Evolutionary conservation across 2,888 invertebrate species (phyloP).

Genomic region (Drosophila dives): DNA sequence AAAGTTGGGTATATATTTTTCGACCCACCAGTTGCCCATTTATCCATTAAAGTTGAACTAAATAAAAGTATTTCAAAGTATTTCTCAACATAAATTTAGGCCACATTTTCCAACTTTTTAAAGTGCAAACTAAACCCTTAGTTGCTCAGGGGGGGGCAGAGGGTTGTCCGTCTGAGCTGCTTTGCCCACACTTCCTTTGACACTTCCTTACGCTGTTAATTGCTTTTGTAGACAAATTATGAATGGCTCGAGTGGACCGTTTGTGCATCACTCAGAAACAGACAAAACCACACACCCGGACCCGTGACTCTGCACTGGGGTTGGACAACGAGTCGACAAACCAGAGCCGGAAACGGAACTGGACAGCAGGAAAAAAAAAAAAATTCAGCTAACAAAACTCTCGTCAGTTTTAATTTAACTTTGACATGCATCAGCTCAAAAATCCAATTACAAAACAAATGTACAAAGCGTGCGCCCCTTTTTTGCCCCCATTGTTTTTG

Average conservation of each 20-base stretch:
- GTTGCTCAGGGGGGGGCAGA: constrained; percentile 11
- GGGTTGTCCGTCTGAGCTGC: neutral
- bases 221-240: constrained; percentile 78
- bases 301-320: constrained; percentile 57
- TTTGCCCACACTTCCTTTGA: constrained; percentile 10
- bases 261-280: constrained; percentile 74
- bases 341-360: constrained; percentile 13
- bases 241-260: constrained; percentile 58
- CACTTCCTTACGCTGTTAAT: constrained; percentile 63
- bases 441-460: constrained; percentile 80
- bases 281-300: constrained; percentile 70
- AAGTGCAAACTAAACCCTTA: neutral
- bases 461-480: constrained; percentile 67
- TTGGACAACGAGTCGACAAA: constrained; percentile 26
- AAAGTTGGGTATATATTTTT: neutral
- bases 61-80: neutral
- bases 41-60: neutral
- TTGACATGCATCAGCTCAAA: constrained; percentile 81
- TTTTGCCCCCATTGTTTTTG: neutral
- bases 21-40: neutral
- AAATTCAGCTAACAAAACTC: constrained; percentile 22
- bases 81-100: neutral
- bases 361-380: constrained; percentile 27
- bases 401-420: constrained; percentile 80
- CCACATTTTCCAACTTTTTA: neutral